Conservation (phyloP, 2,113 vertebrate species). For the Picathartes gymnocephalus region DNA sequence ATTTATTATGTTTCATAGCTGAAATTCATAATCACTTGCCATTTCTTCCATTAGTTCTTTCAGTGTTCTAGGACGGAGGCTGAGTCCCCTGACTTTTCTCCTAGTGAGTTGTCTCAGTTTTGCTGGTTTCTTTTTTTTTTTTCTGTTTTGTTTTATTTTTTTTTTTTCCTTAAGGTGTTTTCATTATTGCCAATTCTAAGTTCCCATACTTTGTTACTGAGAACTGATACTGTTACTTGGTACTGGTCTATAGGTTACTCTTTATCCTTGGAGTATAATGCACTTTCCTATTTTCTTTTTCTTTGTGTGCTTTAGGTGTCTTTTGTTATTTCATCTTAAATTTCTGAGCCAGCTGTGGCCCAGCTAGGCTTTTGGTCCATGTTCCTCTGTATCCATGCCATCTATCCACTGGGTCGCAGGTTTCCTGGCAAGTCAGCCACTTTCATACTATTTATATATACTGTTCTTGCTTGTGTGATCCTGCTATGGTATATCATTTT, state of each 20-base stretch:
- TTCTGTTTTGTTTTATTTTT: too few relatives aligned
- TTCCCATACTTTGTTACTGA: not conserved
- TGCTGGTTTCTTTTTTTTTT: not conserved
- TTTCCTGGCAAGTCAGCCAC: not conserved
- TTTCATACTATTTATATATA: not conserved
- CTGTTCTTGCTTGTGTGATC: not conserved
- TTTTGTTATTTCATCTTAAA: not conserved
- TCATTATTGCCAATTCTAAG: not conserved
- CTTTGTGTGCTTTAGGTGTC: not conserved
- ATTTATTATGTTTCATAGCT: not conserved
- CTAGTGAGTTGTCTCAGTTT: not conserved
- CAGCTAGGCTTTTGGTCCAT: not conserved
- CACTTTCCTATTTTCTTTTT: not conserved
- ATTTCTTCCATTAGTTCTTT: not conserved
- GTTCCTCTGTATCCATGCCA: not conserved
- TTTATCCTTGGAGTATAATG: not conserved
- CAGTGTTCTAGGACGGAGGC: not conserved
- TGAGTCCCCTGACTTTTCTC: not conserved
- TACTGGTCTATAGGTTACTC: not conserved
- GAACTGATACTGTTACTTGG: not conserved
- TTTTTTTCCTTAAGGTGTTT: accelerated
- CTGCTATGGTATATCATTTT: not conserved
- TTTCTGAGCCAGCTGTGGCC: not conserved
- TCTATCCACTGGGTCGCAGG: not conserved
- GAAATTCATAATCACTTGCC: not conserved